Evolutionary conservation across 1,140 invertebrate species (phyloP), one percentile per base, ranked within the genome.

Genomic region (Sarcophaga bullata): DNA sequence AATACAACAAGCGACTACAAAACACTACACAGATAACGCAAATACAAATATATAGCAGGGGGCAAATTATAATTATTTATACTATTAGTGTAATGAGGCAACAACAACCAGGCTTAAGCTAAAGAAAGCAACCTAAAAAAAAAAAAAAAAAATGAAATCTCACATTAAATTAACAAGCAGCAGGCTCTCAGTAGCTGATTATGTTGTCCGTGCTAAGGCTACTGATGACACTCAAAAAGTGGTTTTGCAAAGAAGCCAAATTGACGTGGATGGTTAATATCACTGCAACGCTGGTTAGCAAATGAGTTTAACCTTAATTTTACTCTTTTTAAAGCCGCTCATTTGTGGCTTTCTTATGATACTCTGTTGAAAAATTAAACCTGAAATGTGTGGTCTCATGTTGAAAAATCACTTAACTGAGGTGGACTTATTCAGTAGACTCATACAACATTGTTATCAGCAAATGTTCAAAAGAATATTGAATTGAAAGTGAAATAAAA

Each of bases 291-390:
- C 47, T 46, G 10, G 13, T 46, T n/a, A 76, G 73, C n/a, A 76
- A 76, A 76, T 76, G 73, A 76, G 73, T 47, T 76, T 73, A 76
- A 76, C 73, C 73, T 48, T 48, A 76, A 76, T 76, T 76, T 37
- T 37, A 37, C 25, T 37, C 25, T 37, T 37, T 76, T 6, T 48
- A 76, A 76, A 17, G 73, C 15, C 17, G 37, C 8, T 25, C 17
- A 72, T 72, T n/a, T 73, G 13, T 76, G 73, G 6, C 73, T 1
- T 48, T 76, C 15, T 6, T 13, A 3, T 37, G 25, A 37, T 37
- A 37, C 25, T 37, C 25, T 37, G 25, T 37, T 37, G 25, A 37
- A 37, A 15, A 11, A 58, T 13, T 58, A 58, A 15, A 58, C 13
- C 15, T 58, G 54, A 58, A 58, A n/a, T 58, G 54, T 58, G 54